Percentiles rank a stretch among this genome's conserved stretches.
phyloP scores from a whole-genome alignment of 2,797 vertebrate species.

The Phrynocephalus forsythii region DNA sequence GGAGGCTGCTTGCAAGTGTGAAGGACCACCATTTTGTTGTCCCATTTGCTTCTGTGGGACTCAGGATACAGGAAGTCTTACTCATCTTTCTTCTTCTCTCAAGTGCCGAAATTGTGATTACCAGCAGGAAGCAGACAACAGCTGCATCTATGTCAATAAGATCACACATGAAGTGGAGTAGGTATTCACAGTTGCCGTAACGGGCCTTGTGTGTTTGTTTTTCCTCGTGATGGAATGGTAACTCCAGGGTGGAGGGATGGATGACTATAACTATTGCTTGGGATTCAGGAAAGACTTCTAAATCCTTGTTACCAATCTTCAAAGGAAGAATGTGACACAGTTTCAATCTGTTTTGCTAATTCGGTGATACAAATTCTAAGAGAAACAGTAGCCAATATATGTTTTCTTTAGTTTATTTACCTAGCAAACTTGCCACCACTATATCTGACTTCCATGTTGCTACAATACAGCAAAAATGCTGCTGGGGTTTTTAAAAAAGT shows the following conservation, averaged over 20 bases:
- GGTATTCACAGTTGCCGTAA: constrained; percentile 69
- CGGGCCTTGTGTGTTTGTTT: background rate
- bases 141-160: constrained; percentile 97
- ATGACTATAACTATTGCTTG: background rate
- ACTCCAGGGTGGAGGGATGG: background rate
- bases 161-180: constrained; percentile 98
- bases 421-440: background rate
- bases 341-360: too few relatives aligned
- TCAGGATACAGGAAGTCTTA: background rate
- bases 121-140: constrained; percentile 96
- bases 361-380: too few relatives aligned
- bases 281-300: too few relatives aligned
- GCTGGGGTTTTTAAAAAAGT: too few relatives aligned
- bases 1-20: background rate
- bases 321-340: too few relatives aligned
- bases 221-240: background rate
- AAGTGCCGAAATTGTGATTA: constrained; percentile 97
- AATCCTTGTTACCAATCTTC: too few relatives aligned
- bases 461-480: background rate
- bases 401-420: background rate
- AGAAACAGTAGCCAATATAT: too few relatives aligned
- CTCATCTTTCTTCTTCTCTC: background rate
- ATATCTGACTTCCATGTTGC: background rate
- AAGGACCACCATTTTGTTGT: background rate
- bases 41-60: background rate